Percentiles rank a stretch among this genome's conserved stretches.
phyloP scores from a whole-genome alignment of 2,113 vertebrate species.

The Siphamia tubifer region DNA sequence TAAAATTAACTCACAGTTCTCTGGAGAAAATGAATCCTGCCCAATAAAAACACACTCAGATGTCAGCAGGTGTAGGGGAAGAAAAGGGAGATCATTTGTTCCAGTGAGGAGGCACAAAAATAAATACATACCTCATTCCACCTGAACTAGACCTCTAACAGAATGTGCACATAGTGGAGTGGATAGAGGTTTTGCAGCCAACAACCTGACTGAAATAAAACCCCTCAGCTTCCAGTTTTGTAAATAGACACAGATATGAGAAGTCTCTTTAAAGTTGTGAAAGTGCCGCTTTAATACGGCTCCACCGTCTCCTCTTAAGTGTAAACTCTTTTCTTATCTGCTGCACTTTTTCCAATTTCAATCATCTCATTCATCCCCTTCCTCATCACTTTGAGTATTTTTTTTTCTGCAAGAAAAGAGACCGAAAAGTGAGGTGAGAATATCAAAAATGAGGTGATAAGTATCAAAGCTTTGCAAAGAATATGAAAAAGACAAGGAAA shows the following conservation, averaged over 20 bases:
- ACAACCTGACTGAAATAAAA: constrained; percentile 71
- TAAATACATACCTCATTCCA: constrained; percentile 73
- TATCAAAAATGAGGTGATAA: no score
- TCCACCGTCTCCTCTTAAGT: not conserved
- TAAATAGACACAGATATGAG: not conserved
- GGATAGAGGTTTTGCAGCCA: constrained; percentile 78
- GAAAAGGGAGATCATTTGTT: not conserved
- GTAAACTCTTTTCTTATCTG: not conserved
- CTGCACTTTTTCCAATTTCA: not conserved
- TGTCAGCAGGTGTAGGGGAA: not conserved
- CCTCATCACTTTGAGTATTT: not conserved
- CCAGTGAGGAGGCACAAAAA: not conserved
- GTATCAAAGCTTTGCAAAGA: no score
- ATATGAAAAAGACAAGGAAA: no score
- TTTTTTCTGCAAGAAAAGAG: not conserved
- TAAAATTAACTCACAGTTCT: constrained; percentile 72
- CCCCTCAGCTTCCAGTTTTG: not conserved
- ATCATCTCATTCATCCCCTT: not conserved
- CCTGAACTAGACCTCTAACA: constrained; percentile 80
- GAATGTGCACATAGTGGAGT: constrained; percentile 73
- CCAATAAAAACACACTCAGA: constrained; percentile 29
- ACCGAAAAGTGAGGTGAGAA: no score
- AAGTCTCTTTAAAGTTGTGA: no score
- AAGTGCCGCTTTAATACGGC: not conserved
- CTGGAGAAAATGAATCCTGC: constrained; percentile 74